Evolutionary conservation across 2,797 vertebrate genomes (phyloP).

Genomic region (Hippocampus kuda): DNA sequence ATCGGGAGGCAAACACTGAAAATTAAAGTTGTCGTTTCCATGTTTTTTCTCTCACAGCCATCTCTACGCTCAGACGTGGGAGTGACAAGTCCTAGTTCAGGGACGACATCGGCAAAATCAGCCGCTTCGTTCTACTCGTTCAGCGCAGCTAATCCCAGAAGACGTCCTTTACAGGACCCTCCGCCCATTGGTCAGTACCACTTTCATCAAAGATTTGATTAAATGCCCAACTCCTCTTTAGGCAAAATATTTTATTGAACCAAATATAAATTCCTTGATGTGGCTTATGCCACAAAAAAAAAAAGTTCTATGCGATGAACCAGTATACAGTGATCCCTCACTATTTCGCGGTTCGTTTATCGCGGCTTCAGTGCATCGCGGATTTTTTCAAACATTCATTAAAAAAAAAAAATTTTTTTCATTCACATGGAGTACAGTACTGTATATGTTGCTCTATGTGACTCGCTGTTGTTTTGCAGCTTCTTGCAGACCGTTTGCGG

Average conservation of each 20-base stretch:
- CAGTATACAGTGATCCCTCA: no score
- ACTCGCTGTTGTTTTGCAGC: no score
- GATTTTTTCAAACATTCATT: no score
- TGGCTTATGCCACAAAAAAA: background rate
- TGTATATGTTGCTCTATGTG: no score
- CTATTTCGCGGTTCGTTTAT: no score
- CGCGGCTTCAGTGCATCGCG: no score
- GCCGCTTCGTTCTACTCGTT: slow-evolving; percentile 80
- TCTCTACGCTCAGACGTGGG: slow-evolving; percentile 75
- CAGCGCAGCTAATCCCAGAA: slow-evolving; percentile 78
- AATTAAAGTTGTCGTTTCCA: background rate
- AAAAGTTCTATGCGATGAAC: background rate
- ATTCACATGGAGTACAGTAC: no score
- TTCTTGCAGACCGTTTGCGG: no score
- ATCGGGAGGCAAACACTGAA: background rate
- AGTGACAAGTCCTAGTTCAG: slow-evolving; percentile 73
- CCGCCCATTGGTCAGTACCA: slow-evolving; percentile 73
- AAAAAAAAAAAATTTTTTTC: no score
- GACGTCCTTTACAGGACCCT: slow-evolving; percentile 81
- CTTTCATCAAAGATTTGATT: background rate
- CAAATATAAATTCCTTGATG: background rate
- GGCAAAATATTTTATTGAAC: no score
- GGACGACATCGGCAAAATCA: slow-evolving; percentile 77
- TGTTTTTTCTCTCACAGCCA: slow-evolving; percentile 65
- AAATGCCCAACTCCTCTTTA: background rate